phyloP scores from a whole-genome alignment of 2,888 invertebrate genomes.

The Harmothoe impar region DNA sequence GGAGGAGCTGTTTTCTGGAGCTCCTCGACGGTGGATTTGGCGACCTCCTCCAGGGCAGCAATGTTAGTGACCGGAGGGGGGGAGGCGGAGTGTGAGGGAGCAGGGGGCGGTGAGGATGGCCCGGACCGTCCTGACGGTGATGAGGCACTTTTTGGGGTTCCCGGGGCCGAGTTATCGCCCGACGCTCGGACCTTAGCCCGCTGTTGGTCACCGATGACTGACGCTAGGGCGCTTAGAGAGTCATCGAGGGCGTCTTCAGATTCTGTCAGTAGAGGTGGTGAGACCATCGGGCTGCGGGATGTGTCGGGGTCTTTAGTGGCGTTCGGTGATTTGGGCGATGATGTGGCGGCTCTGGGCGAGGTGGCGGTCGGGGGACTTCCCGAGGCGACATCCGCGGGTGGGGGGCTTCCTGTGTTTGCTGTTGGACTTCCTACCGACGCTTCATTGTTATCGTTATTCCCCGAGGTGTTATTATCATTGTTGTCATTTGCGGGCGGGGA shows the following conservation, averaged over 20 bases:
- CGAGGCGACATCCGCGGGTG: neutral
- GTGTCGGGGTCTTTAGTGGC: neutral
- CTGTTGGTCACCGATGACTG: constrained; percentile 36
- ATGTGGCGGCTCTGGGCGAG: neutral
- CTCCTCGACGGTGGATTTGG: neutral
- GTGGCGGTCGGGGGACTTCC: neutral
- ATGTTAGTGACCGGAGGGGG: neutral
- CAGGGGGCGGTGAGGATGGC: neutral
- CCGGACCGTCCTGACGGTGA: neutral
- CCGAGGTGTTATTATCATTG: no score
- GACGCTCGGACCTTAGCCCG: neutral
- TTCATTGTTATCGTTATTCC: neutral
- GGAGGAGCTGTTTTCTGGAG: neutral
- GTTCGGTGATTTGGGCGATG: neutral
- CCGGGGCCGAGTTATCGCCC: neutral
- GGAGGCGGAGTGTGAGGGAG: neutral
- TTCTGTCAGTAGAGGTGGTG: neutral
- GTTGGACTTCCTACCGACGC: no score
- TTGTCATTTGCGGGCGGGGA: neutral
- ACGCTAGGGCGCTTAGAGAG: neutral
- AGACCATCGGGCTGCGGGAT: neutral
- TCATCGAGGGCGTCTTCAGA: neutral
- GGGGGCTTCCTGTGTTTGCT: neutral
- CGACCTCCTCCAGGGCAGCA: neutral
- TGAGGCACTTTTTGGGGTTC: neutral